Base-by-base conservation (phyloP, 2,113 vertebrate species). In the Stictonetta naevosa region DNA sequence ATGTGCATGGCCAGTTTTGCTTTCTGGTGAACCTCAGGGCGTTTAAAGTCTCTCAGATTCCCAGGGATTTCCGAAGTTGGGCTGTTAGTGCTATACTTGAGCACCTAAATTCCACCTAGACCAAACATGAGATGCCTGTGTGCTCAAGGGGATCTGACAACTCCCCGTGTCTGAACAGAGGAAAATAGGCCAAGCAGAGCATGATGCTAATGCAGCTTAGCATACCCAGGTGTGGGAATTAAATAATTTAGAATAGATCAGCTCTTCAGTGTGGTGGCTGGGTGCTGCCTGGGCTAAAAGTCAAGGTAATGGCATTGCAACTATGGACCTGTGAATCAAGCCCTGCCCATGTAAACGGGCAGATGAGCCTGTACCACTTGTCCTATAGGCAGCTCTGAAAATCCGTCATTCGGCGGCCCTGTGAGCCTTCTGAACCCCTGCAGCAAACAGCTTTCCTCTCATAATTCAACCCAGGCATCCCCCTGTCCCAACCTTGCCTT, bases 131-230 rank as follows among this genome's bases (percentile, higher is more conserved):
- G 67, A 40, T 80, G 19, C 19, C 25, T 79, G 11, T 3, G 2
- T 42, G 19, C 22, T 64, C 34, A 46, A 55, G 8, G 46, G 16
- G 48, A 78, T 78, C 86, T 78, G 46, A 81, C 44, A 88, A 82
- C 80, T 59, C 26, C 5, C 12, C 22, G 0, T 36, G 68, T 62
- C 91, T 62, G 83, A 84, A 34, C 17, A 72, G 52, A 62, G 52
- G 66, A 26, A 91, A 84, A 87, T 6, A 88, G 74, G 79, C 68
- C 78, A 83, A 87, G 87, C 52, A 76, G 52, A 76, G 58, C 66
- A 80, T 87, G 68, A 88, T 80, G 87, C 33, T 90, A 62, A 95
- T 56, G 63, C n/a, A 71, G 36, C 9, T 93, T 76, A 80, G 34
- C 83, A 67, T 44, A 88, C 72, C 34, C 83, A 72, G 63, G 79